Base-by-base conservation (phyloP, 1,140 invertebrate species). In the Pseudomyrmex cubaensis region DNA sequence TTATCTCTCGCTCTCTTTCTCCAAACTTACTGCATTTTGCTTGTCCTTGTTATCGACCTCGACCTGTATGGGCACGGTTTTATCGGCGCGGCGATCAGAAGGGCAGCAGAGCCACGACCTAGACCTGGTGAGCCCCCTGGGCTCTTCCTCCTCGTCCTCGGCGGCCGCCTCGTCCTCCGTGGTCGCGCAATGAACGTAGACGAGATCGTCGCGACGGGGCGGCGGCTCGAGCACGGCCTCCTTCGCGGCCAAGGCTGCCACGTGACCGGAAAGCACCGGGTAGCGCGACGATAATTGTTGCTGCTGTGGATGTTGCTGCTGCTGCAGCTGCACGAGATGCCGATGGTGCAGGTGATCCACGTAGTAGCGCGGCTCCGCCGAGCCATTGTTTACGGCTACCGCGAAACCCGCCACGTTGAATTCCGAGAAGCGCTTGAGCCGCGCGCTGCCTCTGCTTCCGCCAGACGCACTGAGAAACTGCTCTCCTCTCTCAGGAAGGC, bases 71-170 rank as follows among this genome's bases (percentile, higher is more conserved):
- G 90, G 88, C 35, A 92, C 90, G 54, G 87, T 89, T 20, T 82
- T 88, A 63, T 92, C 91, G 64, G 78, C 67, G 66, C 87, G 66
- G 48, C 82, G 85, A 84, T 91, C 90, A 52, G 64, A 83, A 4
- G 90, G 90, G 72, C 91, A 92, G 76, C 91, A 92, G 8, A 92
- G 86, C 91, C 91, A 92, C 72, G 91, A 91, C 76, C 91, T 88
- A 56, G 90, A 89, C 62, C 87, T 90, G 35, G 84, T 86, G 25
- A 89, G 63, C 17, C 69, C 82, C 25, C 61, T 74, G 56, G 82
- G 67, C 44, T 85, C 80, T 62, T 89, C 86, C 17, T 90, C 87
- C 52, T 90, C 90, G 52, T 89, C 89, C n/a, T 90, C 87, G 50
- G 83, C 90, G 12, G 54, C 84, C n/a, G 87, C 85, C 64, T 89